Evolutionary conservation across 1,140 invertebrate species (phyloP), one percentile per base, ranked within the genome.

Genomic region (Drosophila bocqueti): DNA sequence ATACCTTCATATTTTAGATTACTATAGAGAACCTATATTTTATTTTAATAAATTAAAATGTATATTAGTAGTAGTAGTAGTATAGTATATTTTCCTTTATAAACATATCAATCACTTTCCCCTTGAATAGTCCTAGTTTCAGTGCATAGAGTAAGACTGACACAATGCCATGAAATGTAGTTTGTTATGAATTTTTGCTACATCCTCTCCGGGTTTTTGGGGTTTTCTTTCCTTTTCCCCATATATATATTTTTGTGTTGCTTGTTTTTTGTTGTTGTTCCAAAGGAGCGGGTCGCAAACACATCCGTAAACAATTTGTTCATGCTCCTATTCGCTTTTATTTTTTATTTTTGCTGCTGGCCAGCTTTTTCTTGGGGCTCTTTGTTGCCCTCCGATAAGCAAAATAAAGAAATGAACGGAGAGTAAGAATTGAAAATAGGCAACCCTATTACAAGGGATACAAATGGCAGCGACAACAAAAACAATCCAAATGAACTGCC

Each of bases 281-380:
- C 74, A 68, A 46, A 73, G 73, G 66, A 81, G 71, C 66, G 71
- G 77, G 84, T 90, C 85, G 61, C 84, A 90, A 89, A 84, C 81
- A 89, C 84, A 89, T 89, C 84, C 84, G 85, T 89, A 89, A 89
- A 89, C 85, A 89, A 89, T 89, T 89, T 89, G 85, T 89, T 84
- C 84, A 87, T 89, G 81, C 81, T 79, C 81, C 67, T 89, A 81
- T 81, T 89, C 74, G 76, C 55, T 66, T 47, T 62, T 63, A 62
- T 52, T 43, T 47, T 64, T 29, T 29, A 7, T 29, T 29, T 54
- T 64, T 42, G 47, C 31, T 71, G 74, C 18, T 40, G 49, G 13
- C 57, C 15, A 55, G 81, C 45, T 71, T 72, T 79, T 76, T 55
- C 47, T 50, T n/a, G n/a, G 34, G 47, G 31, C 18, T 50, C 31